Evolutionary conservation across 2,888 invertebrate species (phyloP).

Genomic region (Herminia tarsipennalis): DNA sequence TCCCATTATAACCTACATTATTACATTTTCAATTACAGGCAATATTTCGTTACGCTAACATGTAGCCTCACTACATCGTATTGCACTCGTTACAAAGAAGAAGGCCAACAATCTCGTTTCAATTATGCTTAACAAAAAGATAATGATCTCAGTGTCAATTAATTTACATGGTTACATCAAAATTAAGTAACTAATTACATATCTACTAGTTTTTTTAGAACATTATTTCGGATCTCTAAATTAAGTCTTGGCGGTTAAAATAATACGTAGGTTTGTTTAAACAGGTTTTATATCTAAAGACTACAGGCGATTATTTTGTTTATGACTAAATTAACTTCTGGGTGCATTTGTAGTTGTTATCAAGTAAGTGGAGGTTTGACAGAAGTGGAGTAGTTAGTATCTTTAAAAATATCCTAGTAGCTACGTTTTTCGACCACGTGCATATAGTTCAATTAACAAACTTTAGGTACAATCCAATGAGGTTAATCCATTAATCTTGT

Average conservation of each 20-base stretch:
- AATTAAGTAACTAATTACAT: slow-evolving; percentile 42
- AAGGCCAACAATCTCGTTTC: slow-evolving; percentile 58
- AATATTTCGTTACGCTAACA: slow-evolving; percentile 7
- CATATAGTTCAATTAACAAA: too few relatives aligned
- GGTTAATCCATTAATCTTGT: too few relatives aligned
- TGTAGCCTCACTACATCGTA: slow-evolving; percentile 5
- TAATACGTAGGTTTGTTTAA: background rate
- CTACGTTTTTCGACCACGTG: too few relatives aligned
- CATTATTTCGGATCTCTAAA: slow-evolving; percentile 22
- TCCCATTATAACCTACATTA: slow-evolving; percentile 9
- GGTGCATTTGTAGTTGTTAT: background rate
- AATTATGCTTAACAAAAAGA: slow-evolving; percentile 56
- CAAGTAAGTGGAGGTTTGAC: too few relatives aligned
- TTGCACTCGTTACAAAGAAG: slow-evolving; percentile 44
- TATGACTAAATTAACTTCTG: background rate
- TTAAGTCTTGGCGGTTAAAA: background rate
- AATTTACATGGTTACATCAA: slow-evolving; percentile 52
- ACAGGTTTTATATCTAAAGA: background rate
- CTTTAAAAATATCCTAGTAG: too few relatives aligned
- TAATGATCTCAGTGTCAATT: slow-evolving; percentile 63
- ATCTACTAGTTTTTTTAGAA: slow-evolving; percentile 34
- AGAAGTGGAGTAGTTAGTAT: too few relatives aligned
- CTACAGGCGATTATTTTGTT: too few relatives aligned
- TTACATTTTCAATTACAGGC: too few relatives aligned
- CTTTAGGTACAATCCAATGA: too few relatives aligned